Evolutionary conservation across 2,888 invertebrate genomes (phyloP), one percentile per base, ranked within the genome.

Genomic region (Trissolcus brochymenae): DNA sequence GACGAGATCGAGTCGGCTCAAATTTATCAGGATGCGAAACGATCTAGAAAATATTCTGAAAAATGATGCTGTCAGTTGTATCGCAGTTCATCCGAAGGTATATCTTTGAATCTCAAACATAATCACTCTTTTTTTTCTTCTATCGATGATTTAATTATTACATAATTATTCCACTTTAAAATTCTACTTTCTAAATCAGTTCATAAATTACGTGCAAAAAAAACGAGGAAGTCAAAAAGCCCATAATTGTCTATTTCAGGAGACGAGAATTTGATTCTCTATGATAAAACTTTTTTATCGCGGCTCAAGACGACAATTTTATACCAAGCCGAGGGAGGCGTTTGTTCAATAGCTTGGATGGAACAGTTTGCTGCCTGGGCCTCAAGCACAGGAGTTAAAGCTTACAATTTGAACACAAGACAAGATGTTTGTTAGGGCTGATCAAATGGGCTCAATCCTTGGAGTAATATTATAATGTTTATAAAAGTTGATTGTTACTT

Each of bases 351-450:
- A 83, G 94, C 95, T 71, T 98, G 98, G 98, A 92, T 93, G 78
- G 95, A 94, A 13, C 92, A 94, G 64, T 97, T 97, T 87, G 93
- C 98, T 4, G 98, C 98, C 0, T 98, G 98, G 97, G 94, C 97
- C 6, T 96, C 96, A 83, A 95, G 95, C 87, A 93, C 94, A 53
- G 96, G 96, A 46, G 95, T 97, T 17, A 91, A 96, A 81, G 95
- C 98, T 0, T 98, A 95, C 87, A 98, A 98, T 90, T 92, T 97
- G 78, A 93, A 92, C 71, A 94, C 95, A 9, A n/a, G n/a, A n/a
- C n/a, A n/a, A 93, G 93, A 83, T 94, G 94, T 85, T 95, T 96
- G 1, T 92, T 98, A 53, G 97, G 97, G 13, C 92, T 96, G 55
- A 96, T 98, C 81, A 95, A 95, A 86, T 96, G 96, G 94, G 94